Evolutionary conservation across 2,113 vertebrate genomes (phyloP), one percentile per base, ranked within the genome.

Genomic region (Entomyzon cyanotis): DNA sequence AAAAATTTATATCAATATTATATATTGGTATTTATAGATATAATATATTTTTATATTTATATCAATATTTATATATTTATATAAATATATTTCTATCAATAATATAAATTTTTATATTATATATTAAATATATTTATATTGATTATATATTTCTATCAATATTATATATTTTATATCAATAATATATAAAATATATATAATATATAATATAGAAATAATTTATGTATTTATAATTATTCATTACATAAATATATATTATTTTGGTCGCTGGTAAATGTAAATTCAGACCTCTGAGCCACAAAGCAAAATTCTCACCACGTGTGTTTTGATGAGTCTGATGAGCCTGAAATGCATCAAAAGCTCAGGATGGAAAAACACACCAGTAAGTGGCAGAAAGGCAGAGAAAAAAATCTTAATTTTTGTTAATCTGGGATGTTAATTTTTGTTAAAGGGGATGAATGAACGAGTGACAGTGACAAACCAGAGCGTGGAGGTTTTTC

Each of bases 231-330:
- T 39, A 11, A 12, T 39, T 39, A 39, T 39, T 39, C 4, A 39
- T 39, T 39, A 11, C 11, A 39, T 39, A 11, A 39, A 11, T 39
- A 39, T 39, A 39, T 78, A 17, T 11, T 68, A 4, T 10, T 33
- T 58, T 46, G 15, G 3, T 52, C 25, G 3, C 33, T 49, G 21
- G 25, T 13, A 24, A 11, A 2, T 86, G n/a, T 46, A 9, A 37
- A 33, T 74, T 65, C 27, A 31, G 39, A 20, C 56, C 49, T 42
- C 1, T 25, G 37, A 58, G 11, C n/a, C 28, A 3, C 27, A 23
- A 55, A 42, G 11, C 8, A 18, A 18, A 50, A 12, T 44, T 53
- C 1, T 24, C 15, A 4, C 0, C 2, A 2, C 27, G 5, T 27
- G 10, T 69, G 63, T 37, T 70, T 27, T 37, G 52, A 15, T 3